Evolutionary conservation across 2,888 invertebrate genomes (phyloP), one percentile per base, ranked within the genome.

Genomic region (Tigriopus californicus): DNA sequence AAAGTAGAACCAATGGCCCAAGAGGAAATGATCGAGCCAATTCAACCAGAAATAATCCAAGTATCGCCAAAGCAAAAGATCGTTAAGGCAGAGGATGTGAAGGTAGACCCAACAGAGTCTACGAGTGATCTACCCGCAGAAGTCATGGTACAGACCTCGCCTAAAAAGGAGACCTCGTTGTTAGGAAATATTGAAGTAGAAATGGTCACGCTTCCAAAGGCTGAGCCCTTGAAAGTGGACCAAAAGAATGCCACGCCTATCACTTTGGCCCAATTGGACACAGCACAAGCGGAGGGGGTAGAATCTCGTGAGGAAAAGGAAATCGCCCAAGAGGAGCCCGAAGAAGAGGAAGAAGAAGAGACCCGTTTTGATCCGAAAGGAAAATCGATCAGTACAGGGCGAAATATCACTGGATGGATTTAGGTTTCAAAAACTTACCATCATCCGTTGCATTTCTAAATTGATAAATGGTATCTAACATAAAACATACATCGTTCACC

Each of bases 401-500:
- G 41, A 41, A 18, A 24, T n/a, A 54, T 54, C 15, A 54, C 54
- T 10, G 54, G 52, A 15, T 51, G 52, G 52, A 22, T 51, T 15
- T 51, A 51, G 22, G 22, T 47, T n/a, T n/a, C n/a, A n/a, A n/a
- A n/a, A n/a, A 20, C 33, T 33, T 33, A n/a, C 33, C 3, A 8
- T 33, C 3, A 33, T 33, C 33, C 33, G 33, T 33, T 5, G 33
- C 4, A 33, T 5, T 5, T 33, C 8, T 33, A 3, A 33, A 33
- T 3, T 33, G 3, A 8, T 33, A 33, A 33, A 8, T 5, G 4
- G 8, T 33, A 33, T n/a, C n/a, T n/a, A n/a, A n/a, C n/a, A 33
- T 33, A 33, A 33, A 33, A 33, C 8, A 33, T 5, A 8, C 3
- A 5, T 33, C 3, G 33, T 33, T 33, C 33, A 33, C 4, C 3